A percentile compares a stretch with the other conserved stretches of the same genome.
Evolutionary conservation across 2,113 vertebrate genomes (phyloP).

Genomic region (Hipposideros armiger): DNA sequence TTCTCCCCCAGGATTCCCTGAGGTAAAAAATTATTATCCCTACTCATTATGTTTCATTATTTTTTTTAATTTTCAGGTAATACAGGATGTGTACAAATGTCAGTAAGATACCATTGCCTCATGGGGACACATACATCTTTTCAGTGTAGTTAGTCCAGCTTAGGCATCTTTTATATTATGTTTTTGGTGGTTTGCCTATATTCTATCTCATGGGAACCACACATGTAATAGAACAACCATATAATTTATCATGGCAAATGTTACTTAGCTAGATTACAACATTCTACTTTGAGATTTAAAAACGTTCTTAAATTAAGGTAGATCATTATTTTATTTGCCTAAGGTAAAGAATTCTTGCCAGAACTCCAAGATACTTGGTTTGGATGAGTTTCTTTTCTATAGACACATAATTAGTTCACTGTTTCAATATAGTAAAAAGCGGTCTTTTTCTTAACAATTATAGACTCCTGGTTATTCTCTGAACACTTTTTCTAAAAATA

Average conservation of each 20-base stretch:
- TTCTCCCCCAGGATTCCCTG: not conserved
- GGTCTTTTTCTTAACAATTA: conserved; percentile 18
- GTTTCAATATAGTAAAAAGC: conserved; percentile 4
- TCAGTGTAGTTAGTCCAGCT: not conserved
- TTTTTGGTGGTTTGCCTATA: not conserved
- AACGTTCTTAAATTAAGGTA: conserved; percentile 73
- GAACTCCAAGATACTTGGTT: conserved; percentile 36
- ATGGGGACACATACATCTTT: not conserved
- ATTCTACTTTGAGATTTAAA: conserved; percentile 69
- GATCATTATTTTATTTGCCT: conserved; percentile 62
- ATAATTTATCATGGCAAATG: conserved; percentile 25
- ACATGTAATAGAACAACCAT: not conserved
- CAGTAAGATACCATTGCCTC: not conserved
- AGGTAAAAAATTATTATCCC: not conserved
- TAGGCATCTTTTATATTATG: not conserved
- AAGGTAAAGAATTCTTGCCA: conserved; percentile 69
- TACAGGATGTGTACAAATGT: not conserved
- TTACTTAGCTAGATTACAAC: conserved; percentile 53
- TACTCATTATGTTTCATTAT: not conserved
- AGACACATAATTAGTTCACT: conserved; percentile 39
- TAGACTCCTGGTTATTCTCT: not conserved
- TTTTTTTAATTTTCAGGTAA: not conserved
- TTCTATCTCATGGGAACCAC: not conserved
- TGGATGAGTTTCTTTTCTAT: conserved; percentile 58
- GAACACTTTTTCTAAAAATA: conserved; percentile 55